Evolutionary conservation across 64 coral and sea anemone species (phyloP), one percentile per base, ranked within the genome.

Genomic region (Montipora foliosa): DNA sequence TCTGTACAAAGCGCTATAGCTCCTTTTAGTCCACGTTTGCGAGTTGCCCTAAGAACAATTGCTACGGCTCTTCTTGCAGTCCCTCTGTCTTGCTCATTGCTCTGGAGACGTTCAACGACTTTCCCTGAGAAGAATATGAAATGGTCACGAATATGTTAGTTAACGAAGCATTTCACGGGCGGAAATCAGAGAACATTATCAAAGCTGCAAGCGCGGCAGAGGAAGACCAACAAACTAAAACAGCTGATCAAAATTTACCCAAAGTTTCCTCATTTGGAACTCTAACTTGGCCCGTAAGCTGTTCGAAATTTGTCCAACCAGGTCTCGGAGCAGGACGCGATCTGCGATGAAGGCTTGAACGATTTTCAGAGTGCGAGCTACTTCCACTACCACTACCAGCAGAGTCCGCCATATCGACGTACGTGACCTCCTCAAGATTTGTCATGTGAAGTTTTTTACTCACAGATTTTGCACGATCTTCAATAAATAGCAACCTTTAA

Each of bases 321-420:
- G 60, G 37, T 9, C 67, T 84, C 16, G 37, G 19, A 21, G 10
- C 25, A 47, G 6, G 2, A 69, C 37, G 19, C 8, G 15, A 8
- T 69, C 44, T 84, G 24, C 7, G 61, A 47, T 84, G 81, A 3
- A 68, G 47, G 21, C 58, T 67, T 68, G 20, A 44, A 3, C 44
- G 62, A 69, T 44, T 69, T 69, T 49, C 60, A 11, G 60, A 48
- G 44, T 83, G 29, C 7, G 55, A 53, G 62, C 58, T 67, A 19
- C 81, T 44, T 46, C 81, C 81, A 68, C 80, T 82, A 13, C 53
- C 80, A 82, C 62, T 84, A 57, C 53, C 53, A 57, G 81, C n/a
- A 3, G 81, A 25, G 17, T 84, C 81, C 5, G 81, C 62, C 81
- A 84, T 84, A 44, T 13, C 10, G 9, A 57, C 6, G 60, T 47